Percentiles rank a stretch among this genome's conserved stretches.
phyloP scores from a whole-genome alignment of 2,888 invertebrate species.

The Dryocosmus kuriphilus region DNA sequence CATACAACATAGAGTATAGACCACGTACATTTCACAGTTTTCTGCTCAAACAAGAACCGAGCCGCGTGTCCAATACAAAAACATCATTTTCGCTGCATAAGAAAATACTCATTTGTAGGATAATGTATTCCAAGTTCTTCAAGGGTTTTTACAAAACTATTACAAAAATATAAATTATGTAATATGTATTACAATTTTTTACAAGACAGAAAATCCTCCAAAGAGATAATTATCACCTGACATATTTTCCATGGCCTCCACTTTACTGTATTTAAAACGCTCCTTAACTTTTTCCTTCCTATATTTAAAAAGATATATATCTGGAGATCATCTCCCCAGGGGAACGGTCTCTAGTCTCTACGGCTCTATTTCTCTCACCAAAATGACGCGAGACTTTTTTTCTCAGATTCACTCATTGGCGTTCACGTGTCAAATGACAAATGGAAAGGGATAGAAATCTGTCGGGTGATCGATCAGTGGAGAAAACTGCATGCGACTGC shows the following conservation, averaged over 20 bases:
- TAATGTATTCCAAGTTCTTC: too few relatives aligned
- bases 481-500: constrained; percentile 35
- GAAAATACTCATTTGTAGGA: not conserved
- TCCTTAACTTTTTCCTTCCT: not conserved
- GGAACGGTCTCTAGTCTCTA: not conserved
- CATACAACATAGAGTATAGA: not conserved
- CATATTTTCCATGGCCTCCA: not conserved
- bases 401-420: not conserved
- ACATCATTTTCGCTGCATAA: constrained; percentile 1
- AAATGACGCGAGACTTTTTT: constrained; percentile 33
- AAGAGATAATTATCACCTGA: not conserved
- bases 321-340: not conserved
- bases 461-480: constrained; percentile 5
- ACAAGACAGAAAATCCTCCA: not conserved
- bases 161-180: too few relatives aligned
- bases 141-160: too few relatives aligned
- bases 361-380: constrained; percentile 16
- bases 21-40: constrained; percentile 25
- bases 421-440: constrained; percentile 22
- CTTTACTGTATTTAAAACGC: constrained; percentile 14
- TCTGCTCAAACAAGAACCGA: not conserved
- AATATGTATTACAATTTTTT: too few relatives aligned
- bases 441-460: constrained; percentile 28
- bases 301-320: not conserved
- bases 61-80: not conserved